Conservation (phyloP, 1,140 invertebrate genomes). For the Drosophila burlai region DNA sequence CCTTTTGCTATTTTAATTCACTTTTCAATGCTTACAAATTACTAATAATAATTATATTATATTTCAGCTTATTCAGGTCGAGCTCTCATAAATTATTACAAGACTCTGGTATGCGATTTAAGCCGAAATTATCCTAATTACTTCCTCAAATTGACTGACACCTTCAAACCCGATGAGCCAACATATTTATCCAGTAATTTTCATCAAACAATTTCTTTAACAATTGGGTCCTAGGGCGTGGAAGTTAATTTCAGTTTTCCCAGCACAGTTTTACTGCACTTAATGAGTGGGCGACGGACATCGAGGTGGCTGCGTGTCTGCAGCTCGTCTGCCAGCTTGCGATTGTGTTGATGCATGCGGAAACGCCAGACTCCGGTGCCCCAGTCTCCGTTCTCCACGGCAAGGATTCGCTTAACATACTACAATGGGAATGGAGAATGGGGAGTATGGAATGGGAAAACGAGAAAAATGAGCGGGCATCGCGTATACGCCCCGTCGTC, state of each 20-base stretch:
- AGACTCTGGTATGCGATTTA: background rate
- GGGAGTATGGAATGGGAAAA: slow-evolving; percentile 16
- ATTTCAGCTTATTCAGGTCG: background rate
- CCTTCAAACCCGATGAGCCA: background rate
- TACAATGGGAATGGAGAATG: slow-evolving; percentile 48
- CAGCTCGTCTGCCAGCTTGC: slow-evolving; percentile 66
- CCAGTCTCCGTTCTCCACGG: background rate
- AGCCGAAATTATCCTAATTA: background rate
- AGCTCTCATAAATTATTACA: background rate
- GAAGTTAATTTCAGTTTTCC: slow-evolving; percentile 66
- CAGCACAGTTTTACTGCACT: slow-evolving; percentile 78
- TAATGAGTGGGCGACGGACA: slow-evolving; percentile 58
- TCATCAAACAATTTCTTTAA: slow-evolving; percentile 6
- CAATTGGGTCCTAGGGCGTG: slow-evolving; percentile 30
- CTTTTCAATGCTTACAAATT: background rate
- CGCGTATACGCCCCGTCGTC: slow-evolving; percentile 62
- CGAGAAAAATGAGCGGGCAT: slow-evolving; percentile 54
- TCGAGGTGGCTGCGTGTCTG: slow-evolving; percentile 52
- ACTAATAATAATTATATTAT: background rate
- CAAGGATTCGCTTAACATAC: slow-evolving; percentile 48
- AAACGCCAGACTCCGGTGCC: slow-evolving; percentile 53
- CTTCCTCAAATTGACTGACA: background rate
- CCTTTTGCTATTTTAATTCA: background rate
- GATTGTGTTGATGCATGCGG: slow-evolving; percentile 76
- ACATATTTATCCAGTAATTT: slow-evolving; percentile 7